Evolutionary conservation across 2,113 vertebrate species (phyloP).

Genomic region (Puntigrus tetrazona): DNA sequence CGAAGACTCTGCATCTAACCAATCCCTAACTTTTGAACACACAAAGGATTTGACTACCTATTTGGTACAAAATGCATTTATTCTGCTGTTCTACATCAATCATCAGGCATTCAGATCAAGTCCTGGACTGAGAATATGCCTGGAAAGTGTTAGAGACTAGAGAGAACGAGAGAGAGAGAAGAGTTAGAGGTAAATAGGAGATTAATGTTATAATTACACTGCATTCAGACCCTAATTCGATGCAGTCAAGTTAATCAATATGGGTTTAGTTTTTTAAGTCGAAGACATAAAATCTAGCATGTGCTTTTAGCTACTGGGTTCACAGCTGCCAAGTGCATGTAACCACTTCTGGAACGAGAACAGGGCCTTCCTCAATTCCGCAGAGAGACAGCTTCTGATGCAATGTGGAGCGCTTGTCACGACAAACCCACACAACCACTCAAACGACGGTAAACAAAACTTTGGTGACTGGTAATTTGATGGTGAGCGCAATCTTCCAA

Average conservation of each 20-base stretch:
- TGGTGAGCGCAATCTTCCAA: constrained; percentile 34
- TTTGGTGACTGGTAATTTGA: constrained; percentile 39
- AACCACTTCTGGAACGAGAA: constrained; percentile 44
- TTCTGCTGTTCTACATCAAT: no score
- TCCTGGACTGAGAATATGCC: not conserved
- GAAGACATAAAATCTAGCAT: constrained; percentile 35
- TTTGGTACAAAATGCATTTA: no score
- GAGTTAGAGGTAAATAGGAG: not conserved
- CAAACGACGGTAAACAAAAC: constrained; percentile 47
- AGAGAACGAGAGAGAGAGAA: constrained; percentile 23
- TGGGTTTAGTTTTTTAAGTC: constrained; percentile 46
- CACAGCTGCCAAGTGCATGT: constrained; percentile 42
- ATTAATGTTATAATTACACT: constrained; percentile 11
- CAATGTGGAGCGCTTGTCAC: constrained; percentile 42
- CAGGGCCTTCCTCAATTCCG: constrained; percentile 42
- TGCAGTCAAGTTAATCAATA: constrained; percentile 43
- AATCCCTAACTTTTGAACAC: no score
- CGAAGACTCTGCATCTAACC: no score
- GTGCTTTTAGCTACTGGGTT: constrained; percentile 49
- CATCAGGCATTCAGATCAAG: not conserved
- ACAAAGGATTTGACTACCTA: no score
- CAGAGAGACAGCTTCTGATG: constrained; percentile 44
- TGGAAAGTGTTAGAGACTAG: not conserved
- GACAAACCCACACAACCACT: constrained; percentile 53
- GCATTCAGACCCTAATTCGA: constrained; percentile 12